Conservation (phyloP, 2,888 invertebrate genomes). For the Lissocephala sabroskyi region DNA sequence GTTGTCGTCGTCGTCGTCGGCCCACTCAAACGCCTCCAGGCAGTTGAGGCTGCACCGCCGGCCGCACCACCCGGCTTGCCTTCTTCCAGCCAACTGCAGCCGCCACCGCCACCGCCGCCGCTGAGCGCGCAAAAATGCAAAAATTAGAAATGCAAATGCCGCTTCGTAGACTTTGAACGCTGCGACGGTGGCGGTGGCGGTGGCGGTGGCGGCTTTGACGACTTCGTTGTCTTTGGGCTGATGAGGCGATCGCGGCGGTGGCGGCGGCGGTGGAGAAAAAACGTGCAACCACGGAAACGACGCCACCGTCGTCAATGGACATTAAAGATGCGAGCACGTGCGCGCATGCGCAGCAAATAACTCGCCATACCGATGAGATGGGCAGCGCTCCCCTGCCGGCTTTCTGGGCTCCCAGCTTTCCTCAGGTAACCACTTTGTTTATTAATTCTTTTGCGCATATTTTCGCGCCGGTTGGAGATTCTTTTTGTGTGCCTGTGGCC, state of each 20-base stretch:
- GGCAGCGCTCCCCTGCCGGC: not conserved
- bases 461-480: constrained; percentile 47
- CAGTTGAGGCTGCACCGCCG: constrained; percentile 22
- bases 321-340: constrained; percentile 60
- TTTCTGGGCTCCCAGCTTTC: constrained; percentile 16
- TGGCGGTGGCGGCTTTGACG: not conserved
- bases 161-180: constrained; percentile 26
- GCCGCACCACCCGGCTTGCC: no score
- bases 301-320: constrained; percentile 8
- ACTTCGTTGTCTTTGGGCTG: constrained; percentile 31
- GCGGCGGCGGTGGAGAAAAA: constrained; percentile 33
- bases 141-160: constrained; percentile 64
- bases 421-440: constrained; percentile 61
- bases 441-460: constrained; percentile 64
- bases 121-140: constrained; percentile 26
- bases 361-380: constrained; percentile 25
- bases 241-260: constrained; percentile 48
- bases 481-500: constrained; percentile 32
- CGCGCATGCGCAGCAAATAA: constrained; percentile 61
- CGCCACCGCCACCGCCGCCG: no score
- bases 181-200: constrained; percentile 21
- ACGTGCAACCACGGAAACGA: constrained; percentile 45
- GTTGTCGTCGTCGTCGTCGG: no score
- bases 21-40: constrained; percentile 28
- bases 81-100: no score